Conservation (phyloP, 2,888 invertebrate species). For the Sminthurinus aureus region DNA sequence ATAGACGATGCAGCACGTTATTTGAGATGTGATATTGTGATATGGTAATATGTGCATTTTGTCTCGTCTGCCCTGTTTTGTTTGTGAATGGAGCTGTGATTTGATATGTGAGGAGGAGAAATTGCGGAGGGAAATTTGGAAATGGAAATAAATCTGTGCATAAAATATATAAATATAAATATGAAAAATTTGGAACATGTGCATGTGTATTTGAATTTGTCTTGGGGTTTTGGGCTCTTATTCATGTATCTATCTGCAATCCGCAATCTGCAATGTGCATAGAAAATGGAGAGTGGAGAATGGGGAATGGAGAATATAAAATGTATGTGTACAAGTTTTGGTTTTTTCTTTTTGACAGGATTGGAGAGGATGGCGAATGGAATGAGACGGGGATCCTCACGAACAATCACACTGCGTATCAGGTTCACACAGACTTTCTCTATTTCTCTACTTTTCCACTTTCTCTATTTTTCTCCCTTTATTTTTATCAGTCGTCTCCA, state of each 20-base stretch:
- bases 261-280: neutral
- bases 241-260: too few species aligned
- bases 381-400: constrained; percentile 71
- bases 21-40: too few species aligned
- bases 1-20: too few species aligned
- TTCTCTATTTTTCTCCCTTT: neutral
- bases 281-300: neutral
- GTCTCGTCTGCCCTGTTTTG: too few species aligned
- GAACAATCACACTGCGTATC: constrained; percentile 71
- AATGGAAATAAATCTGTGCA: neutral
- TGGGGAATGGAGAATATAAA: too few species aligned
- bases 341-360: constrained; percentile 65
- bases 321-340: neutral
- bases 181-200: too few species aligned
- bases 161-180: neutral
- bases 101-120: too few species aligned
- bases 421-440: constrained; percentile 42
- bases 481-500: neutral
- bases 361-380: constrained; percentile 76
- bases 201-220: too few species aligned
- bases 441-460: neutral
- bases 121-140: neutral
- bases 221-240: too few species aligned
- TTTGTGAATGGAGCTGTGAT: too few species aligned
- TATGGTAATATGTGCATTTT: too few species aligned